Base-by-base conservation (phyloP, 1,140 invertebrate species). In the Lanistes nyassanus region DNA sequence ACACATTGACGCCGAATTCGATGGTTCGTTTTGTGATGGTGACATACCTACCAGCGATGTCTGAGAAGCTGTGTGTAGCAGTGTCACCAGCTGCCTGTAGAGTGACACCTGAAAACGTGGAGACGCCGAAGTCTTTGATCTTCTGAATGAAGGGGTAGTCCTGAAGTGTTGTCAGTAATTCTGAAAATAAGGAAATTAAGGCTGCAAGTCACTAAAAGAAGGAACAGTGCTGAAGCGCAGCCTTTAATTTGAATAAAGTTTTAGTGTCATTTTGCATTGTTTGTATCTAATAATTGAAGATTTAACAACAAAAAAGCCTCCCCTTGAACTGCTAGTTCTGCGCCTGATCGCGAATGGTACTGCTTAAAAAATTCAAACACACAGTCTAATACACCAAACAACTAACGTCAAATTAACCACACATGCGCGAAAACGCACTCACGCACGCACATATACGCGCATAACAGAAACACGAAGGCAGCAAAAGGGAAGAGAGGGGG, bases 311-410 rank as follows among this genome's bases (percentile, higher is more conserved):
- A 13, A 62, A 13, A 62, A 11, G 23, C 58, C 26, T 31, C 26
- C 58, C 26, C 2, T 29, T 31, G 34, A n/a, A 62, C 58, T 29
- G n/a, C 26, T 31, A 4, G n/a, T 2, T 31, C 2, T 31, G 3
- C 58, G 3, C 47, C 0, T 19, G 3, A 23, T 3, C 31, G 37
- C 39, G 6, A 31, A 36, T n/a, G 26, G 19, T 60, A 26, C 34
- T 62, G 55, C 53, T 31, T 58, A n/a, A 5, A 26, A 73, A 23
- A 34, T 31, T 60, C 26, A 62, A 51, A 60, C 55, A 62, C 71
- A 73, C 55, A 42, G 26, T 3, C 55, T 3, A 51, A 73, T 36
- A 42, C 71, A 73, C 71, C 3, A 51, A 73, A 26, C 3, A 51
- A 62, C 71, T 34, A 51, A 62, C 71, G 36, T 55, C 5, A 26